Conservation (phyloP, 2,113 vertebrate genomes). For the Centrocercus urophasianus region DNA sequence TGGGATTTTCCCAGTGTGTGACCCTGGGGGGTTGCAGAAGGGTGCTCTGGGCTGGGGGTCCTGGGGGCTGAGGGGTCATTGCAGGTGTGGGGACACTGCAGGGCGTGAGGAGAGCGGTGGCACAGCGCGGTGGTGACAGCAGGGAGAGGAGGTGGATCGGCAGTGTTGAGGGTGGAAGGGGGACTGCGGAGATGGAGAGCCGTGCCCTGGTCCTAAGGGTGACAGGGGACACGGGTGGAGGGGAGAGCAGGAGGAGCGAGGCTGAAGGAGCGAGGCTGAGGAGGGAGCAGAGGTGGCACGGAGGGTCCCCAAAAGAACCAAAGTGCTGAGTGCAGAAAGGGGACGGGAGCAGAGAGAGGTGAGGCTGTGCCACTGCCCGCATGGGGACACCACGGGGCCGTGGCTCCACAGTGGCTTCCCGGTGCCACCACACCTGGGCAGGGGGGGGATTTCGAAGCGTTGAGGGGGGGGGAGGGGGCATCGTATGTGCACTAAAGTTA, state of each 20-base stretch:
- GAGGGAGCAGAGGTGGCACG: not conserved
- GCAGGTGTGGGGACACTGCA: not conserved
- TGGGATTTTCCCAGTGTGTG: not conserved
- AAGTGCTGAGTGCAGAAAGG: not conserved
- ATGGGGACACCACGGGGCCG: accelerated
- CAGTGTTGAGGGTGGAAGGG: not conserved
- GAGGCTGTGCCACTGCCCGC: not conserved
- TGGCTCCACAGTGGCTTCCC: accelerated
- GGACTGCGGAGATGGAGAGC: accelerated
- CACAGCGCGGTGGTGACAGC: not conserved
- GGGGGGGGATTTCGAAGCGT: not conserved
- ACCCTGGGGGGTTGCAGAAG: not conserved
- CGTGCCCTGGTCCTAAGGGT: not conserved
- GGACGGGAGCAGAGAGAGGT: not conserved
- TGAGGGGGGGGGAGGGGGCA: not conserved
- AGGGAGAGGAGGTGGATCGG: not conserved
- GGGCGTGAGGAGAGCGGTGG: not conserved
- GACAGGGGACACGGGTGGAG: accelerated
- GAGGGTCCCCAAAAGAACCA: not conserved
- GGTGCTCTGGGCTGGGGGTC: not conserved
- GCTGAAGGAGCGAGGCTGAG: not conserved
- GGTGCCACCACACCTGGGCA: not conserved
- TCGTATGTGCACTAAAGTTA: constrained; percentile 70
- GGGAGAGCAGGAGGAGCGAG: not conserved
- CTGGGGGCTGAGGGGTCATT: not conserved